Conservation (phyloP, 2,888 invertebrate genomes). For the Mimas tiliae region DNA sequence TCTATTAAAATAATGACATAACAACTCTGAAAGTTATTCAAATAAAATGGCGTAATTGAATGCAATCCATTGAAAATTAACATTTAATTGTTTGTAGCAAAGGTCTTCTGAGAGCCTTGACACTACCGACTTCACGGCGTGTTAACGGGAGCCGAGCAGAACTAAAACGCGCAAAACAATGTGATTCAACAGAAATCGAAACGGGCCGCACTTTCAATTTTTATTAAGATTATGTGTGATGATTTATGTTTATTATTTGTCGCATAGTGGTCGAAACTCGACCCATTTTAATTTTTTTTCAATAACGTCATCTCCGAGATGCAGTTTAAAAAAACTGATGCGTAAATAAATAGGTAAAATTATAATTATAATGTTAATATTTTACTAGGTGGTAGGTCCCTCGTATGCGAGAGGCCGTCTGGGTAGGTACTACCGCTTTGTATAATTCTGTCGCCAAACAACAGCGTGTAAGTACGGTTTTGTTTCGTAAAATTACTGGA, state of each 20-base stretch:
- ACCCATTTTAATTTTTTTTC: too few species aligned
- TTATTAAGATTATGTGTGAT: background rate
- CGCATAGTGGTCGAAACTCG: too few species aligned
- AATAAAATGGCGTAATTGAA: conserved; percentile 33
- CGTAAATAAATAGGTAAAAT: too few species aligned
- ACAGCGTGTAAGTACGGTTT: too few species aligned
- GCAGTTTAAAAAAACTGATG: too few species aligned
- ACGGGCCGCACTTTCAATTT: conserved; percentile 10
- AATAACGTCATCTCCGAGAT: too few species aligned
- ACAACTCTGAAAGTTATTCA: conserved; percentile 12
- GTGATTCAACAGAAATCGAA: background rate
- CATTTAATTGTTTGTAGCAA: conserved; percentile 38
- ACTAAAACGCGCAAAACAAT: conserved; percentile 34
- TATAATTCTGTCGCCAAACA: too few species aligned
- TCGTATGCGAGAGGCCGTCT: too few species aligned
- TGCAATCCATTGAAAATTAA: conserved; percentile 39
- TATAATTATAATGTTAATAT: too few species aligned
- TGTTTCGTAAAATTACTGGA: too few species aligned
- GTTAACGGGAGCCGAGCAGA: conserved; percentile 41
- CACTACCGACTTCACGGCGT: conserved; percentile 44
- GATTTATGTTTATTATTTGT: background rate
- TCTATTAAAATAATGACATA: conserved; percentile 11
- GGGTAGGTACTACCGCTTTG: too few species aligned
- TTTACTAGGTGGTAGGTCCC: too few species aligned
- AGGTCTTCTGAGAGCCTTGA: conserved; percentile 45